A percentile compares a stretch with the other conserved stretches of the same genome.
These are phyloP conservation scores for Antheraea yamamai DNA, from an alignment of 2,888 invertebrate genomes.

Conservation along the genomic window DNA sequence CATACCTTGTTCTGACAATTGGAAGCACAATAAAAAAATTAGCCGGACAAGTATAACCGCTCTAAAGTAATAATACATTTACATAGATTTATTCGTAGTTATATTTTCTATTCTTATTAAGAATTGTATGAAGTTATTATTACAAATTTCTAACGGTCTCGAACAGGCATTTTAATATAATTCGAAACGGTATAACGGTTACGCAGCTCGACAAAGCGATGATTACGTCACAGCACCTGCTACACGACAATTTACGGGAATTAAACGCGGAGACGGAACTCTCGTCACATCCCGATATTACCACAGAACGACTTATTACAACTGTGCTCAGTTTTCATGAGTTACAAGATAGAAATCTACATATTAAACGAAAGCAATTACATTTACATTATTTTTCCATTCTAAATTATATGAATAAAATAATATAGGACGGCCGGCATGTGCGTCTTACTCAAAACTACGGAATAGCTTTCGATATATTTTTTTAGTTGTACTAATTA, in stretches of 20 bases:
- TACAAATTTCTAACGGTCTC: neutral
- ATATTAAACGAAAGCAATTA: no score
- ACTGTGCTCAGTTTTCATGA: neutral
- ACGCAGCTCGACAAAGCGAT: constrained; percentile 5
- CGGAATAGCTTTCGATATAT: no score
- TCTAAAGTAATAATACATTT: no score
- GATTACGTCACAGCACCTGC: constrained; percentile 9
- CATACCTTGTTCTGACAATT: no score
- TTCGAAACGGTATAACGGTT: neutral
- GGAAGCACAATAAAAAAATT: no score
- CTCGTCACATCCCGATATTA: neutral
- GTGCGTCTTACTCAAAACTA: no score
- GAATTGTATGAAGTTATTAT: neutral
- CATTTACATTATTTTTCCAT: no score
- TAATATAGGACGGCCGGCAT: no score
- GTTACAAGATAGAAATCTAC: neutral
- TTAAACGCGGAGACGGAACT: neutral
- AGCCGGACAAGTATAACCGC: no score
- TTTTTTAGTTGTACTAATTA: no score
- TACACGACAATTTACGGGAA: constrained; percentile 10
- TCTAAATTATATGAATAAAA: no score
- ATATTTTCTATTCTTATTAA: neutral
- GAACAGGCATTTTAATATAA: neutral
- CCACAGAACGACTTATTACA: neutral
- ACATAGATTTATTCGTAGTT: no score